Evolutionary conservation across 2,113 vertebrate species (phyloP).

Genomic region (Eclectus roratus): DNA sequence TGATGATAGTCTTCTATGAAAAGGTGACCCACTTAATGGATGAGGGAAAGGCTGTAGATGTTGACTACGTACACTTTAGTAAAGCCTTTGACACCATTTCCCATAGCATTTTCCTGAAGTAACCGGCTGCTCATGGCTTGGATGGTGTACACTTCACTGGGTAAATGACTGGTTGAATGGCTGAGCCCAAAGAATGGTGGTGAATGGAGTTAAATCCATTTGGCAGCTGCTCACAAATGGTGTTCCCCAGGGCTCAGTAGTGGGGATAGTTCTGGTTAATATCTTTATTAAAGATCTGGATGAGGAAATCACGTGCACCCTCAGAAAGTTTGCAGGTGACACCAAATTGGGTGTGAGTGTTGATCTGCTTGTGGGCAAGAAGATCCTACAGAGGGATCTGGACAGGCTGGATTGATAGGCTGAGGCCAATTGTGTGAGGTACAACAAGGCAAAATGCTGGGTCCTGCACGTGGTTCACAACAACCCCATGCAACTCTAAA

Average conservation of each 20-base stretch:
- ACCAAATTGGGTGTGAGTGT: neutral
- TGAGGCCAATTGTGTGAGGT: neutral
- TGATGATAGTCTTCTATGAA: neutral
- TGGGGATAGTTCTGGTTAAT: neutral
- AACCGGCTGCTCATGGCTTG: neutral
- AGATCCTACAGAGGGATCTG: neutral
- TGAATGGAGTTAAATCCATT: neutral
- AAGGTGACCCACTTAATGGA: accelerated
- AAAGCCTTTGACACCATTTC: neutral
- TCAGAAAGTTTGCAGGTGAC: neutral
- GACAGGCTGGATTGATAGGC: neutral
- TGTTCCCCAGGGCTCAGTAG: neutral
- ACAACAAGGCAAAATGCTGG: neutral
- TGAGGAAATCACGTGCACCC: neutral
- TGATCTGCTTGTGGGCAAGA: neutral
- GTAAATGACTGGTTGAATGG: neutral
- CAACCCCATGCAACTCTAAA: neutral
- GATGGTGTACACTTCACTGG: accelerated
- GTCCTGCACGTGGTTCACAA: neutral
- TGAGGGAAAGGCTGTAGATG: neutral
- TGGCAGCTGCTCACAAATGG: neutral
- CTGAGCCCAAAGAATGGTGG: too few relatives aligned
- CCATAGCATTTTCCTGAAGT: neutral
- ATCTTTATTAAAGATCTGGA: neutral
- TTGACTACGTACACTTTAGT: neutral